Evolutionary conservation across 2,888 invertebrate species (phyloP).

Genomic region (Atethmia centrago): DNA sequence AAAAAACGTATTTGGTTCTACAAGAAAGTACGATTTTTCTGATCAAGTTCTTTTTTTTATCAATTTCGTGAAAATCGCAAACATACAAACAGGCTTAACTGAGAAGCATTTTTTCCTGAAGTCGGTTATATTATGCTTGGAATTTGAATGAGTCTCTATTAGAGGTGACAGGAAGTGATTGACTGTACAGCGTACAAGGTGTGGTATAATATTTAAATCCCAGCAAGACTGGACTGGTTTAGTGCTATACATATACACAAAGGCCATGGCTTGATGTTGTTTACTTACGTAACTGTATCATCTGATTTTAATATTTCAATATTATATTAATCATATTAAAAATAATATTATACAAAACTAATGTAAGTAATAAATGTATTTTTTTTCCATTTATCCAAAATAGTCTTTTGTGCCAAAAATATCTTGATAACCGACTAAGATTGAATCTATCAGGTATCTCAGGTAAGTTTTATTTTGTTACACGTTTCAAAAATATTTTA

Average conservation of each 20-base stretch:
- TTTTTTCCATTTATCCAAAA: neutral
- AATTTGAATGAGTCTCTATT: constrained; percentile 19
- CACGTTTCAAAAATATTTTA: neutral
- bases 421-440: neutral
- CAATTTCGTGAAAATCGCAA: constrained; percentile 6
- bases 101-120: neutral
- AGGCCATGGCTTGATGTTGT: neutral
- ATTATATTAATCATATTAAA: neutral
- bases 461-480: neutral
- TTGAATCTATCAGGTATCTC: neutral
- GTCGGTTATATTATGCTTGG: constrained; percentile 5
- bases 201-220: constrained; percentile 35
- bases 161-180: constrained; percentile 34
- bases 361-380: neutral
- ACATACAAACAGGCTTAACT: neutral
- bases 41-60: too few species aligned
- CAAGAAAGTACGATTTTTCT: too few species aligned
- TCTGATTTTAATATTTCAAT: neutral
- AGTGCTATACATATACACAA: neutral
- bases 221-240: neutral
- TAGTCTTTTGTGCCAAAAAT: neutral
- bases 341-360: too few species aligned
- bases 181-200: constrained; percentile 3
- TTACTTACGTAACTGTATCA: neutral
- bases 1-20: neutral